Evolutionary conservation across 2,113 vertebrate species (phyloP).

Genomic region (Datnioides undecimradiatus): DNA sequence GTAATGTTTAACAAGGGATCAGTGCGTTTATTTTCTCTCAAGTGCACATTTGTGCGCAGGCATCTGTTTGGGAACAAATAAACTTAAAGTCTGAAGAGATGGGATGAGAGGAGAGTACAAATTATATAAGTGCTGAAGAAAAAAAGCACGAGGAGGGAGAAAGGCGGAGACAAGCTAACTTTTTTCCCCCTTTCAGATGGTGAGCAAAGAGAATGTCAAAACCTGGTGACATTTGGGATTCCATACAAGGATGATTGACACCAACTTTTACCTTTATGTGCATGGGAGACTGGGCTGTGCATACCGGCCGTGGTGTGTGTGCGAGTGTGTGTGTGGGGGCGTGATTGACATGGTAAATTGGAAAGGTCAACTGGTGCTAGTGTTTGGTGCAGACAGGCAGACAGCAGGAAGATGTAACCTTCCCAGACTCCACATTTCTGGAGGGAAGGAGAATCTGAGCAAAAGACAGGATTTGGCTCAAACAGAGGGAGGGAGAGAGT

Average conservation of each 20-base stretch:
- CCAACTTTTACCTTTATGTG: constrained; percentile 49
- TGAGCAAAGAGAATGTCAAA: constrained; percentile 60
- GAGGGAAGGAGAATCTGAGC: constrained; percentile 14
- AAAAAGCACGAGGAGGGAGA: not conserved
- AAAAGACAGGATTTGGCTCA: not conserved
- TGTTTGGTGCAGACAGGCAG: constrained; percentile 65
- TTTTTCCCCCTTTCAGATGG: constrained; percentile 27
- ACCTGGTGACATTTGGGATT: constrained; percentile 68
- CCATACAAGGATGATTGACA: constrained; percentile 70
- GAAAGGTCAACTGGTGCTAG: constrained; percentile 77
- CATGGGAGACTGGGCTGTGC: constrained; percentile 9
- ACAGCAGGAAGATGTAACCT: constrained; percentile 60
- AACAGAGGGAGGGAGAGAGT: not conserved
- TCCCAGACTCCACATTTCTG: constrained; percentile 37
- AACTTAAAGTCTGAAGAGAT: not conserved
- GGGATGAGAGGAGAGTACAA: not conserved
- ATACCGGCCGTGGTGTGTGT: not conserved
- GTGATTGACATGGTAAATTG: constrained; percentile 81
- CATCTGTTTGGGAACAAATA: constrained; percentile 33
- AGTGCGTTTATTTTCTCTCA: constrained; percentile 17
- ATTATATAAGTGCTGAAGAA: constrained; percentile 13
- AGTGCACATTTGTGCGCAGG: constrained; percentile 14
- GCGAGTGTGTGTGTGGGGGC: not conserved
- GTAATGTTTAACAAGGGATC: constrained; percentile 33
- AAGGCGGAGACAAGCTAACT: not conserved